These are phyloP conservation scores for Micrasema minimum DNA, from an alignment of 1,140 invertebrate species.

Conservation along the genomic window DNA sequence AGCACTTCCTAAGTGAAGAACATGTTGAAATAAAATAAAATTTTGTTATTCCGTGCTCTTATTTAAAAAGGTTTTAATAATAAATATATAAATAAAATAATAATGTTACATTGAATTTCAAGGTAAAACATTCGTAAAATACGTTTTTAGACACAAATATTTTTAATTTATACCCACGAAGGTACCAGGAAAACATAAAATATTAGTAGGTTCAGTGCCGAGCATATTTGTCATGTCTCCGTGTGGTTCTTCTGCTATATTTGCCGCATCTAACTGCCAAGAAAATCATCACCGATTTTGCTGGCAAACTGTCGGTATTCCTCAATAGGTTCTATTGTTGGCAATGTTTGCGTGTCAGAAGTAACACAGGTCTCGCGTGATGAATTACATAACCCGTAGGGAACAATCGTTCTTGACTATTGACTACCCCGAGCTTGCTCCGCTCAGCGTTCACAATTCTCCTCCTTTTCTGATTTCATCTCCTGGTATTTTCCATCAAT, in stretches of 20 bases:
- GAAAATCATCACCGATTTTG: not conserved
- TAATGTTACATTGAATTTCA: too few species aligned
- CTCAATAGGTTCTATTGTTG: conserved; percentile 25
- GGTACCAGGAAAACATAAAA: not conserved
- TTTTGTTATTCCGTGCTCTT: too few species aligned
- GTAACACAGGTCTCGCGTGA: conserved; percentile 9
- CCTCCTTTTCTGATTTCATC: not conserved
- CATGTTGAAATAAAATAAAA: too few species aligned
- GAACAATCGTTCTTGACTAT: conserved; percentile 30
- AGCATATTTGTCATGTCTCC: too few species aligned
- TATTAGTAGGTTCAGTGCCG: not conserved
- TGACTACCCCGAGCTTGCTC: conserved; percentile 9
- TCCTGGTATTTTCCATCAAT: conserved; percentile 4
- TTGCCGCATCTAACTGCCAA: too few species aligned
- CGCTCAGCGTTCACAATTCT: not conserved
- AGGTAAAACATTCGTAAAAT: too few species aligned
- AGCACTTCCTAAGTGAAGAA: too few species aligned
- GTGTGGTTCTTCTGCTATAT: too few species aligned
- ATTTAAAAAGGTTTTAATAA: too few species aligned
- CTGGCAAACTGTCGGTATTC: not conserved
- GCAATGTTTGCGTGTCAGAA: conserved; percentile 17
- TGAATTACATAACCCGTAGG: conserved; percentile 19
- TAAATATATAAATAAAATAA: too few species aligned
- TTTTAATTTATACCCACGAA: too few species aligned
- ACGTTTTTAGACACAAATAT: too few species aligned